These are phyloP conservation scores for Trididemnum clinides DNA, from an alignment of 23 tunicate genomes.

Conservation along the genomic window DNA sequence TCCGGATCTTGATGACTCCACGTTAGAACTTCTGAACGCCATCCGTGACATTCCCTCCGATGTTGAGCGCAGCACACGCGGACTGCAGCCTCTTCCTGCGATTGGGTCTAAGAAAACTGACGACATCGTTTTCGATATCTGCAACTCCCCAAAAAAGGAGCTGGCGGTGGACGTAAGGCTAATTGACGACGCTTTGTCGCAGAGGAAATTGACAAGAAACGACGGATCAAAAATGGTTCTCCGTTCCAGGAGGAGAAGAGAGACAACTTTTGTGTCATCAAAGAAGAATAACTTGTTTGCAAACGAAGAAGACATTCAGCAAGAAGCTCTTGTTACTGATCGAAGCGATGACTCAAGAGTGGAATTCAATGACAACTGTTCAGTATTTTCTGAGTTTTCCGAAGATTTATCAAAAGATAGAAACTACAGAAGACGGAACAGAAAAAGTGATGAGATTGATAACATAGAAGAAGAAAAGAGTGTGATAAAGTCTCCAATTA, in stretches of 20 bases:
- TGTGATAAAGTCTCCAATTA: neutral
- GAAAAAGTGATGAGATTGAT: neutral
- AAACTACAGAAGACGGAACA: neutral
- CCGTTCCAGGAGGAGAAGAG: conserved; percentile 10
- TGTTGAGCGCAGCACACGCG: neutral
- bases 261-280: neutral
- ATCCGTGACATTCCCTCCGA: neutral
- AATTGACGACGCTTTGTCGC: neutral
- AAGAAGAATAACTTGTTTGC: neutral
- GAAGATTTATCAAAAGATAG: neutral
- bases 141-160: neutral
- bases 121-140: neutral
- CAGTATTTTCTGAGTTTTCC: conserved; percentile 5
- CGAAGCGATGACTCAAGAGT: neutral
- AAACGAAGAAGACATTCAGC: neutral
- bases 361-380: neutral
- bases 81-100: conserved; percentile 1
- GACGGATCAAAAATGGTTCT: neutral
- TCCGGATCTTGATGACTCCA: neutral
- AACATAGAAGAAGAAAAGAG: neutral
- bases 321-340: neutral
- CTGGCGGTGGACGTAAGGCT: neutral
- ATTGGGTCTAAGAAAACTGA: neutral
- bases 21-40: neutral
- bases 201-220: neutral